Percentiles rank a stretch among this genome's conserved stretches.
Evolutionary conservation across 2,113 vertebrate species (phyloP).

Genomic region (Ceyx cyanopectus): DNA sequence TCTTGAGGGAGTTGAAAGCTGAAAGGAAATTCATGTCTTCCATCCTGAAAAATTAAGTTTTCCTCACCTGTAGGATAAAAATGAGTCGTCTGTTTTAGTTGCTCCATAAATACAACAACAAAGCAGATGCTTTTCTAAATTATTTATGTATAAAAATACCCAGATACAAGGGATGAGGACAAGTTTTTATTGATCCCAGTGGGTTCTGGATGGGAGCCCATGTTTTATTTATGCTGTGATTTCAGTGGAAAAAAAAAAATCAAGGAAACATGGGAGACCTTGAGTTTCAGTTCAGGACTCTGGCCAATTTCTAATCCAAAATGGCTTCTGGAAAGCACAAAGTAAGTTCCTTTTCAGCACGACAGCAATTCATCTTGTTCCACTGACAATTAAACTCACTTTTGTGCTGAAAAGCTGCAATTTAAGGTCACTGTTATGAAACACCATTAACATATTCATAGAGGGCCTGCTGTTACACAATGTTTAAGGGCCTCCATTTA

Average conservation of each 20-base stretch:
- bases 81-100: constrained; percentile 21
- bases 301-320: constrained; percentile 42
- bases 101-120: not conserved
- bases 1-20: constrained; percentile 83
- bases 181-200: constrained; percentile 53
- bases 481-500: not conserved
- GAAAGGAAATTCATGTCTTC: constrained; percentile 84
- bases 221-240: constrained; percentile 32
- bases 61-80: constrained; percentile 71
- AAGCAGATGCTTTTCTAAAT: not conserved
- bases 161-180: not conserved
- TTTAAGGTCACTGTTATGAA: not conserved
- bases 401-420: not conserved
- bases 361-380: not conserved
- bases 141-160: constrained; percentile 1
- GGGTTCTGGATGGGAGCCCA: constrained; percentile 35
- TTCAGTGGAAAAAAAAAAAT: constrained; percentile 29
- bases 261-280: constrained; percentile 34
- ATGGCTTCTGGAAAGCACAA: constrained; percentile 26
- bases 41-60: constrained; percentile 75
- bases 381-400: not conserved
- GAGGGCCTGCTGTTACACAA: not conserved
- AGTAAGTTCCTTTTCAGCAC: not conserved
- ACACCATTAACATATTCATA: not conserved
- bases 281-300: constrained; percentile 25